phyloP scores from a whole-genome alignment of 2,113 vertebrate genomes.

The Entomyzon cyanotis region DNA sequence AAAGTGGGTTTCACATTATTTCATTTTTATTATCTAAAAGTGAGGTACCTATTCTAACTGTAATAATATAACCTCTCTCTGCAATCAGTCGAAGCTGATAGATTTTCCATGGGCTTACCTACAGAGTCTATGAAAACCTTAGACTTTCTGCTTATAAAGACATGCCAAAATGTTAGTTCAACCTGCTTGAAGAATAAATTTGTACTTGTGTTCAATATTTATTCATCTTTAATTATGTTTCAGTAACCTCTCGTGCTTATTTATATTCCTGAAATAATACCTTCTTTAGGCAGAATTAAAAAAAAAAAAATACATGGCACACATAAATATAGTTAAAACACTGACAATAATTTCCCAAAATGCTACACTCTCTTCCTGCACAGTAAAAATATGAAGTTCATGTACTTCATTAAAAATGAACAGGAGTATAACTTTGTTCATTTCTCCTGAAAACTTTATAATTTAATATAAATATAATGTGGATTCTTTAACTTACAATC shows the following conservation, averaged over 20 bases:
- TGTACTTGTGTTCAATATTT: background rate
- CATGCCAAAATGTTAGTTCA: background rate
- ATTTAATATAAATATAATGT: background rate
- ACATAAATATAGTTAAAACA: background rate
- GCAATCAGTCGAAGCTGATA: background rate
- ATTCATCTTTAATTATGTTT: background rate
- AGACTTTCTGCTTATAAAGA: background rate
- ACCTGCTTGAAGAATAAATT: background rate
- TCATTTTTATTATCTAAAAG: background rate
- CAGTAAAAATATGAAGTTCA: background rate
- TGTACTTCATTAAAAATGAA: background rate
- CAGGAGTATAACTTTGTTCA: background rate
- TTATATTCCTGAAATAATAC: background rate
- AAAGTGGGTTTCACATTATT: background rate
- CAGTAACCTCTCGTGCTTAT: background rate
- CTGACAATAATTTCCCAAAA: background rate
- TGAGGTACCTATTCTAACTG: background rate
- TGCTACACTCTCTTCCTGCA: background rate
- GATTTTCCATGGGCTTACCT: background rate
- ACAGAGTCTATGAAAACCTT: background rate
- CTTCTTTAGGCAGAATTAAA: background rate
- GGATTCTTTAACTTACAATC: background rate
- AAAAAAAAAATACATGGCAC: background rate
- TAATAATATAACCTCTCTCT: background rate
- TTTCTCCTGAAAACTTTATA: background rate